phyloP scores from a whole-genome alignment of 2,113 vertebrate species.

The Taxidea taxus region DNA sequence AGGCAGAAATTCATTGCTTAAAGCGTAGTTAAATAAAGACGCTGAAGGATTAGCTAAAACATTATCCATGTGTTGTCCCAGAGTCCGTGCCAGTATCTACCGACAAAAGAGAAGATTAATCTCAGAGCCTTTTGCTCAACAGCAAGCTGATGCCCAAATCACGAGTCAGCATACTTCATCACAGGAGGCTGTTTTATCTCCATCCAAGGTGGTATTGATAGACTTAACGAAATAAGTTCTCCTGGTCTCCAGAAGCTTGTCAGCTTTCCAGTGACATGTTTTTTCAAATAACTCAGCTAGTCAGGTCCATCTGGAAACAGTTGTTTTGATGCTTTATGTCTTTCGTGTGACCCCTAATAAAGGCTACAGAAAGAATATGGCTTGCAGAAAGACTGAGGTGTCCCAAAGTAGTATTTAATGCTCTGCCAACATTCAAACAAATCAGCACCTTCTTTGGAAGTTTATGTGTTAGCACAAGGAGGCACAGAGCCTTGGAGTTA shows the following conservation, averaged over 20 bases:
- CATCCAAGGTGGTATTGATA: slow-evolving; percentile 56
- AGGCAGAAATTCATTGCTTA: slow-evolving; percentile 5
- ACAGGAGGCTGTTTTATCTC: slow-evolving; percentile 39
- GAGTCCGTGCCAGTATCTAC: background rate
- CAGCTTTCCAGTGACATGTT: slow-evolving; percentile 63
- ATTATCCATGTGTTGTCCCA: slow-evolving; percentile 23
- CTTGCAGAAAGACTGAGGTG: slow-evolving; percentile 36
- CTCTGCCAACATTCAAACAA: slow-evolving; percentile 53
- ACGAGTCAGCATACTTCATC: slow-evolving; percentile 37
- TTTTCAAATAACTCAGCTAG: slow-evolving; percentile 61
- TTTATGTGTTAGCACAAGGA: background rate
- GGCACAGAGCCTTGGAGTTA: background rate
- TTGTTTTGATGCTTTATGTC: slow-evolving; percentile 63
- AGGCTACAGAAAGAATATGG: slow-evolving; percentile 48
- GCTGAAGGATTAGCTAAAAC: slow-evolving; percentile 33
- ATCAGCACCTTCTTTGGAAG: slow-evolving; percentile 35
- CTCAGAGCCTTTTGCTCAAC: slow-evolving; percentile 24
- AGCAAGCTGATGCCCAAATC: slow-evolving; percentile 13
- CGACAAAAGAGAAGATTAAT: slow-evolving; percentile 51
- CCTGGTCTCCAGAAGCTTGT: slow-evolving; percentile 61
- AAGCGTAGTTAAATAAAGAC: slow-evolving; percentile 46
- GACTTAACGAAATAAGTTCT: slow-evolving; percentile 51
- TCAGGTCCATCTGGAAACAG: slow-evolving; percentile 68
- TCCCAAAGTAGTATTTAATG: slow-evolving; percentile 53
- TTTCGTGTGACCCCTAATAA: slow-evolving; percentile 58